These are phyloP conservation scores for Hemibagrus wyckioides DNA, from an alignment of 2,113 vertebrate species.

Conservation along the genomic window DNA sequence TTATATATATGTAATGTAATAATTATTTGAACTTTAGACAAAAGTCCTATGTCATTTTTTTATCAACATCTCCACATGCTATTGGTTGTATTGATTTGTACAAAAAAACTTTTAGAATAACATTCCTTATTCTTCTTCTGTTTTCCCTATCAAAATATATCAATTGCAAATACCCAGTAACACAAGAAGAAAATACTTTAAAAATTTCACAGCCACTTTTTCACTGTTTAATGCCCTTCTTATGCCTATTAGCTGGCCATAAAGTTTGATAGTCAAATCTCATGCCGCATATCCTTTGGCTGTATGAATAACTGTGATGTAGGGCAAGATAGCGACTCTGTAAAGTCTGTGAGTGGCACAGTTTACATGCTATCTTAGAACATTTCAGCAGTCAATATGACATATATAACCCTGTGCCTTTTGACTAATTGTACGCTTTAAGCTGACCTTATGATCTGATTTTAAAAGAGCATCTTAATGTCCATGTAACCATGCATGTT, in stretches of 20 bases:
- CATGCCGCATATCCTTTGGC: background rate
- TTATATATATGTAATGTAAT: background rate
- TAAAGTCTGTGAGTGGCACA: slow-evolving; percentile 9
- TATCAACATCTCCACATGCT: background rate
- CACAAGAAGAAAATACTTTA: background rate
- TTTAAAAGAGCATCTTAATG: background rate
- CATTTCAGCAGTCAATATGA: background rate
- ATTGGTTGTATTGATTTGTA: background rate
- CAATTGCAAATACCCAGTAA: background rate
- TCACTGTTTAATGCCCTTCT: slow-evolving; percentile 3
- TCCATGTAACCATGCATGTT: background rate
- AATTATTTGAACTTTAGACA: background rate
- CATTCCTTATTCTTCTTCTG: background rate
- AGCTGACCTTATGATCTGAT: background rate
- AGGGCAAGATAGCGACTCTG: background rate
- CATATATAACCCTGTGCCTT: background rate
- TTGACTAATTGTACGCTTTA: background rate
- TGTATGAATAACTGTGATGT: background rate
- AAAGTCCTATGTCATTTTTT: background rate
- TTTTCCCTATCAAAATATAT: background rate
- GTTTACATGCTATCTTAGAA: background rate
- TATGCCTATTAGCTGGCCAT: slow-evolving; percentile 16
- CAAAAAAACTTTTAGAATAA: background rate
- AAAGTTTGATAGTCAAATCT: slow-evolving; percentile 30
- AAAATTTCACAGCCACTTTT: slow-evolving; percentile 1